Conservation (phyloP, 2,888 invertebrate genomes). For the Oxycera nigricornis region DNA sequence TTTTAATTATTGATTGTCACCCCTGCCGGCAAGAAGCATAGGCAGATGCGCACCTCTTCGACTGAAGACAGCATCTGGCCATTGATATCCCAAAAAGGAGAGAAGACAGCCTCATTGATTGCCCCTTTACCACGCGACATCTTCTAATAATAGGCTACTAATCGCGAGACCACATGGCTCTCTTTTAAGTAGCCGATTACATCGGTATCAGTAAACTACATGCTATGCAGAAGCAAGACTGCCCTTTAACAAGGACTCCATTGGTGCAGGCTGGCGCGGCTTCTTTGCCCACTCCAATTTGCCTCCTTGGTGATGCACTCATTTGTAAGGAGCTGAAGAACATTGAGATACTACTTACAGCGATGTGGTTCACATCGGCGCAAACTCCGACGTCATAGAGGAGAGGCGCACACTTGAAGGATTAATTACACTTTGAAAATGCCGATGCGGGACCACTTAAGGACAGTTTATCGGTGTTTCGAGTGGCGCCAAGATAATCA, state of each 20-base stretch:
- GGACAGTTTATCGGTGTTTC: slow-evolving; percentile 37
- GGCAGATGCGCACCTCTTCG: slow-evolving; percentile 12
- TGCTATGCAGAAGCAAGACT: neutral
- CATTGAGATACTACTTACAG: slow-evolving; percentile 15
- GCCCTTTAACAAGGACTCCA: slow-evolving; percentile 4
- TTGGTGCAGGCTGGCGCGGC: slow-evolving; percentile 9
- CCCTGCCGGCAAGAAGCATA: neutral
- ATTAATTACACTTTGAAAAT: slow-evolving; percentile 40
- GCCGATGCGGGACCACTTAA: slow-evolving; percentile 37
- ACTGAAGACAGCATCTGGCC: slow-evolving; percentile 11
- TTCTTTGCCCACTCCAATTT: slow-evolving; percentile 24
- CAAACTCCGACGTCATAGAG: slow-evolving; percentile 1
- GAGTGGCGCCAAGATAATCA: slow-evolving; percentile 39
- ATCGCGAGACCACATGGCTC: slow-evolving; percentile 35
- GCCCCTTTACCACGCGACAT: slow-evolving; percentile 31
- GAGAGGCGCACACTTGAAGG: slow-evolving; percentile 32
- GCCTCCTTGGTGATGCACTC: slow-evolving; percentile 27
- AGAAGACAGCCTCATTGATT: neutral
- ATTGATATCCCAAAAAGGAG: neutral
- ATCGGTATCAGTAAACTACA: neutral
- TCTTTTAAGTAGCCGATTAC: slow-evolving; percentile 23
- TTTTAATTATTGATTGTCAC: slow-evolving; percentile 26
- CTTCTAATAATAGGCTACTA: slow-evolving; percentile 38
- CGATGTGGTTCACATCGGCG: slow-evolving; percentile 1
- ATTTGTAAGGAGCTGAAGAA: slow-evolving; percentile 32